These are phyloP conservation scores for Vulpes lagopus DNA, from an alignment of 2,113 vertebrate genomes.

Conservation along the genomic window DNA sequence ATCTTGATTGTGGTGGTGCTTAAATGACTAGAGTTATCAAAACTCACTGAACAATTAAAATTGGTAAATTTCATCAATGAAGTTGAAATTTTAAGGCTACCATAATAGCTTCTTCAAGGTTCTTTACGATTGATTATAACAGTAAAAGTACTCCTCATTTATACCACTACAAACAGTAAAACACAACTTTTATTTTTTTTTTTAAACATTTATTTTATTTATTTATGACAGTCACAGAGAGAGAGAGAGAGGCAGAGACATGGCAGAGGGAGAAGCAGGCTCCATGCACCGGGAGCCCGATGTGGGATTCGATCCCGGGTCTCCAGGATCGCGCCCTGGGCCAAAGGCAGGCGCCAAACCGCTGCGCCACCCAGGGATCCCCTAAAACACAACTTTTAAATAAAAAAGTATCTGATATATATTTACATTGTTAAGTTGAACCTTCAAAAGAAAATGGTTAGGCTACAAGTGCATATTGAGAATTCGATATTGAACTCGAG, in stretches of 20 bases:
- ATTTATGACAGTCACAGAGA: no score
- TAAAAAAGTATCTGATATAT: neutral
- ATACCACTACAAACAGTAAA: neutral
- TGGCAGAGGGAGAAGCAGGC: no score
- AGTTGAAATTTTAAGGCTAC: neutral
- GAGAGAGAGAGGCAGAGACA: no score
- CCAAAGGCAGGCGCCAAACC: no score
- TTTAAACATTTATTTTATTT: no score
- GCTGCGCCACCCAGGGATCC: no score
- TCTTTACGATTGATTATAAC: slow-evolving; percentile 47
- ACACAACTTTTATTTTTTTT: neutral
- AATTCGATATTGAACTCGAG: neutral
- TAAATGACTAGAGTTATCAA: neutral
- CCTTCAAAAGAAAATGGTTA: neutral
- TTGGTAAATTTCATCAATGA: neutral
- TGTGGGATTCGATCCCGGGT: no score
- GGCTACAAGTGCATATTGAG: neutral
- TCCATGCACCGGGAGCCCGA: no score
- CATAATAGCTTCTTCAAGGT: neutral
- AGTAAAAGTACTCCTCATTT: neutral
- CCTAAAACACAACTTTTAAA: neutral
- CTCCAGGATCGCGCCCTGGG: no score
- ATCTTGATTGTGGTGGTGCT: neutral
- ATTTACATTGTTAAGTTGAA: neutral
- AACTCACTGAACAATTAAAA: slow-evolving; percentile 15